A percentile compares a stretch with the other conserved stretches of the same genome.
These are phyloP conservation scores for Tinamus major DNA, from an alignment of 2,797 vertebrate species.

Conservation along the genomic window DNA sequence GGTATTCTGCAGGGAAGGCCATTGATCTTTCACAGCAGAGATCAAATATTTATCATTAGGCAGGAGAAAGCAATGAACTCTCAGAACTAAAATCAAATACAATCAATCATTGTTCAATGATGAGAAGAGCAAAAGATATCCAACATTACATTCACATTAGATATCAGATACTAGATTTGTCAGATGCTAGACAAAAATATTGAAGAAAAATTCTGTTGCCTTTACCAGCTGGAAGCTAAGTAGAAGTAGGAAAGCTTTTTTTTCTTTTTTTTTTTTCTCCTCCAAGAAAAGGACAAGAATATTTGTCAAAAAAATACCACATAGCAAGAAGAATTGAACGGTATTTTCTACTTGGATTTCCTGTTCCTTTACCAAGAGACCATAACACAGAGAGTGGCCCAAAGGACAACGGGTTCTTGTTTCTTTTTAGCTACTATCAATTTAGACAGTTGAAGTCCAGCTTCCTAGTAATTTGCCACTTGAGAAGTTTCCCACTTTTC, in stretches of 20 bases:
- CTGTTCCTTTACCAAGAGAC: neutral
- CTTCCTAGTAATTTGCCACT: conserved; percentile 38
- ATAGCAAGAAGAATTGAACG: neutral
- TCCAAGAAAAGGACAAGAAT: neutral
- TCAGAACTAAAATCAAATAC: conserved; percentile 41
- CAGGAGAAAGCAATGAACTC: conserved; percentile 41
- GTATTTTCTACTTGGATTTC: neutral
- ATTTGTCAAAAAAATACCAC: neutral
- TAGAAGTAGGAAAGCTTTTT: neutral
- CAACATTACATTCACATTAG: neutral
- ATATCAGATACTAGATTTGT: neutral
- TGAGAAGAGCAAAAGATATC: conserved; percentile 3
- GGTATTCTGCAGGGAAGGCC: conserved; percentile 20
- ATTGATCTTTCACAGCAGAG: conserved; percentile 20
- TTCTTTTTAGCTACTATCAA: neutral
- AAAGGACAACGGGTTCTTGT: conserved; percentile 1
- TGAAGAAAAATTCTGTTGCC: neutral
- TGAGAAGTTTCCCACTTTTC: conserved; percentile 15
- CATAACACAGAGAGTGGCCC: neutral
- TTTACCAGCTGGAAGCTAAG: conserved; percentile 4
- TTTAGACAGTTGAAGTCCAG: neutral
- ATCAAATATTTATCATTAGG: conserved; percentile 67
- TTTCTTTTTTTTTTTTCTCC: neutral
- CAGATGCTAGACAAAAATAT: neutral
- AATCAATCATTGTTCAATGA: neutral